Base-by-base conservation (phyloP, 2,113 vertebrate genomes). In the Casuarius casuarius region DNA sequence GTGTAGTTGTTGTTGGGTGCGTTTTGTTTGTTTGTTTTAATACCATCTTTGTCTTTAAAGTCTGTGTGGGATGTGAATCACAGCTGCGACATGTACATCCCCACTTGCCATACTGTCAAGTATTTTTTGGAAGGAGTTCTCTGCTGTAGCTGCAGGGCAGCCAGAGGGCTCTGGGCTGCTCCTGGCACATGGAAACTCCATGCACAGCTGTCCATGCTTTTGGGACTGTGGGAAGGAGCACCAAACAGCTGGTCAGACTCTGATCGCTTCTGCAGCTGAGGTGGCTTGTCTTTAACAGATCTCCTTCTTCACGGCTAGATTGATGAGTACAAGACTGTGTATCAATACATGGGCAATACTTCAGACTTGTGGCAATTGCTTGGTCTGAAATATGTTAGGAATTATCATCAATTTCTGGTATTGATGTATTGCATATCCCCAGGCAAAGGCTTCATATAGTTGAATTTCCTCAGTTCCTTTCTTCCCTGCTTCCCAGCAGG, bases 401-500 rank as follows among this genome's bases (percentile, higher is more conserved):
- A 67, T 61, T 76, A 15, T 10, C 3, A 8, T 74, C 90, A 74
- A 4, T n/a, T 74, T 71, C 49, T 86, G 8, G 1, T 78, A 7
- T 7, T 68, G 31, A 31, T 38, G 7, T 59, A 89, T 12, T 81
- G n/a, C 42, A 81, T 4, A 4, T 91, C 33, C 49, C 15, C 35
- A 52, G 72, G 16, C 22, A 73, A 75, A 94, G 26, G 7, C 20
- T 96, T 84, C 0, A 0, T 61, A 1, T 51, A 44, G 26, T 31
- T 51, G 52, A 65, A 40, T 21, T 67, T 85, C 19, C 54, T 83
- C 54, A 58, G 31, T 52, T 90, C 75, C 33, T 46, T 22, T 13
- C 20, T 92, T 89, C 21, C 15, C 38, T 22, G 18, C 22, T 66
- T 56, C 63, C 96, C 95, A 95, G 96, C 85, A 97, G 97, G 74